Evolutionary conservation across 2,113 vertebrate genomes (phyloP).

Genomic region (Ceratotherium simum): DNA sequence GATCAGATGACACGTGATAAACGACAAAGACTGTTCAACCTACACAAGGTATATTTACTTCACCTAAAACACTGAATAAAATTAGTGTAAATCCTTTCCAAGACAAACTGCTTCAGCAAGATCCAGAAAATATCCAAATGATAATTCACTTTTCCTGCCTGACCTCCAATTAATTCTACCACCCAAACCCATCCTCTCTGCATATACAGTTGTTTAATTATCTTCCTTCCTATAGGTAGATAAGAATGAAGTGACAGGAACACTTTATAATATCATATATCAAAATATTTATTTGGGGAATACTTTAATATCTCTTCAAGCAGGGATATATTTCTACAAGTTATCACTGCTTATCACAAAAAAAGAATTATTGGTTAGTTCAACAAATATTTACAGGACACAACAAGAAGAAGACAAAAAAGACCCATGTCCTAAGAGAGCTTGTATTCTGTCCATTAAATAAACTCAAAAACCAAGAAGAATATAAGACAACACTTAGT

Average conservation of each 20-base stretch:
- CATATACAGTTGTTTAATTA: background rate
- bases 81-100: constrained; percentile 51
- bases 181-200: background rate
- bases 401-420: constrained; percentile 10
- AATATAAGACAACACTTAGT: background rate
- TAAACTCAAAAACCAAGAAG: constrained; percentile 35
- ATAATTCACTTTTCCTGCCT: constrained; percentile 40
- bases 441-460: background rate
- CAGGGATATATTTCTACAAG: constrained; percentile 8
- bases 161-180: constrained; percentile 34
- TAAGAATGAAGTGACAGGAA: background rate
- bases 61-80: constrained; percentile 32
- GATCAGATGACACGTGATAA: constrained; percentile 25
- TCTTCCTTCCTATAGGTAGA: background rate
- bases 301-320: constrained; percentile 24
- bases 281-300: constrained; percentile 13
- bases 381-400: constrained; percentile 56
- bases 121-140: constrained; percentile 28
- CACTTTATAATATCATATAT: background rate
- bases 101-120: constrained; percentile 2
- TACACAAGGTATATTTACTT: constrained; percentile 8
- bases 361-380: background rate
- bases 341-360: background rate
- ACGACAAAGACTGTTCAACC: background rate
- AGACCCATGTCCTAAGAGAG: background rate